These are phyloP conservation scores for Microtus richardsoni DNA, from an alignment of 2,113 vertebrate species.

Conservation along the genomic window DNA sequence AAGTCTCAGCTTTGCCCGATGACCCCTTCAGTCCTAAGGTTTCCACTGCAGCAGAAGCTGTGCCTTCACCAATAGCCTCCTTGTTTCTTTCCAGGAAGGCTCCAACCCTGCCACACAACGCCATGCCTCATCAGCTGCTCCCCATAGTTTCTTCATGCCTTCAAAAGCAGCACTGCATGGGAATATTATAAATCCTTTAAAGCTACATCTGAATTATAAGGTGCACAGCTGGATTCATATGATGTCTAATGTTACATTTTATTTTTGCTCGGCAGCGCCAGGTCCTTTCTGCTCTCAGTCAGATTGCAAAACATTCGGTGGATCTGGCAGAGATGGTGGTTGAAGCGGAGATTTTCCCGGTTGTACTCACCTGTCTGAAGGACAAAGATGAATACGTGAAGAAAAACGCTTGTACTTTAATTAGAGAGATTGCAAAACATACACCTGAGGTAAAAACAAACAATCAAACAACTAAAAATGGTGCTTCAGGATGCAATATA, in stretches of 20 bases:
- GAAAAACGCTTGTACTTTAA: slow-evolving; percentile 94
- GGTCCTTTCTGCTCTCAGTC: slow-evolving; percentile 95
- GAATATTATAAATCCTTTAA: background rate
- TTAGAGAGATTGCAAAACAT: slow-evolving; percentile 96
- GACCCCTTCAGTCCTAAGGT: background rate
- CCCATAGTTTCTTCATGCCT: background rate
- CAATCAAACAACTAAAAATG: slow-evolving; percentile 77
- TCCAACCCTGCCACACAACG: background rate
- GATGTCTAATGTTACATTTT: slow-evolving; percentile 53
- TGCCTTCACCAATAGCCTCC: background rate
- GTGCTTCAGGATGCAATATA: slow-evolving; percentile 70
- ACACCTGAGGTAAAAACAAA: slow-evolving; percentile 92
- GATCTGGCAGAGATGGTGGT: slow-evolving; percentile 95
- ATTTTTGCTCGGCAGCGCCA: slow-evolving; percentile 89
- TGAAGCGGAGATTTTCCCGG: slow-evolving; percentile 96
- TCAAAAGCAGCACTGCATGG: background rate
- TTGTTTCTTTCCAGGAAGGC: background rate
- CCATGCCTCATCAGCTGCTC: background rate
- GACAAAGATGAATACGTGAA: slow-evolving; percentile 94
- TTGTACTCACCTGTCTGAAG: slow-evolving; percentile 92
- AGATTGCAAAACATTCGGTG: slow-evolving; percentile 96
- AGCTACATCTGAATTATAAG: background rate
- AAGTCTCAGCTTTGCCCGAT: background rate
- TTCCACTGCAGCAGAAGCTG: background rate
- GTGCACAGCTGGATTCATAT: background rate